Evolutionary conservation across 1,140 invertebrate species (phyloP).

Genomic region (Pararge aegeria): DNA sequence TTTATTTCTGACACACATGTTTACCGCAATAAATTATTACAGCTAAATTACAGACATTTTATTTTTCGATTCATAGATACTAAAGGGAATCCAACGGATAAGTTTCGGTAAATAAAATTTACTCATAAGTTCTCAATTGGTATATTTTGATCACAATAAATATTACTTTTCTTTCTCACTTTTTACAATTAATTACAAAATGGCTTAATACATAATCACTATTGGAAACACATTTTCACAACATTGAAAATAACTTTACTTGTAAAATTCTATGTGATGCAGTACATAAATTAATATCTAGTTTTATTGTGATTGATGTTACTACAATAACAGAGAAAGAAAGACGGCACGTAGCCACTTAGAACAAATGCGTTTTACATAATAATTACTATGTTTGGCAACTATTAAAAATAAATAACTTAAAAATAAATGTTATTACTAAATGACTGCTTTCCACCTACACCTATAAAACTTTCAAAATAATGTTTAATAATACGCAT

Average conservation of each 20-base stretch:
- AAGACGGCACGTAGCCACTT: neutral
- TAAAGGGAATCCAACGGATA: too few relatives aligned
- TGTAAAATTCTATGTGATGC: conserved; percentile 7
- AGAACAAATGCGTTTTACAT: neutral
- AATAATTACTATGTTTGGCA: conserved; percentile 18
- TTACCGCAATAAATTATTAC: too few relatives aligned
- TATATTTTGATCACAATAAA: conserved; percentile 70
- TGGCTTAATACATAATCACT: conserved; percentile 42
- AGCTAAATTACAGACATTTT: too few relatives aligned
- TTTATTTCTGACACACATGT: too few relatives aligned
- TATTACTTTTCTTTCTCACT: conserved; percentile 44
- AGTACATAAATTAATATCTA: neutral
- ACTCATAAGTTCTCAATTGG: conserved; percentile 27
- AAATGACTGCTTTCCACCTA: conserved; percentile 49
- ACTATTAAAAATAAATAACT: conserved; percentile 67
- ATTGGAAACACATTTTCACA: conserved; percentile 66
- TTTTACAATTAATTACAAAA: conserved; percentile 36
- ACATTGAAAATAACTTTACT: conserved; percentile 41
- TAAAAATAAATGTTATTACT: conserved; percentile 46
- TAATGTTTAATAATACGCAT: neutral
- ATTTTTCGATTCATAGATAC: too few relatives aligned
- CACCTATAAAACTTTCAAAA: neutral
- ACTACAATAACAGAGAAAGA: neutral
- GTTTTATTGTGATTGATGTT: neutral
- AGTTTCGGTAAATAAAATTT: neutral